Base-by-base conservation (phyloP, 1,140 invertebrate genomes). In the Drusus annulatus region DNA sequence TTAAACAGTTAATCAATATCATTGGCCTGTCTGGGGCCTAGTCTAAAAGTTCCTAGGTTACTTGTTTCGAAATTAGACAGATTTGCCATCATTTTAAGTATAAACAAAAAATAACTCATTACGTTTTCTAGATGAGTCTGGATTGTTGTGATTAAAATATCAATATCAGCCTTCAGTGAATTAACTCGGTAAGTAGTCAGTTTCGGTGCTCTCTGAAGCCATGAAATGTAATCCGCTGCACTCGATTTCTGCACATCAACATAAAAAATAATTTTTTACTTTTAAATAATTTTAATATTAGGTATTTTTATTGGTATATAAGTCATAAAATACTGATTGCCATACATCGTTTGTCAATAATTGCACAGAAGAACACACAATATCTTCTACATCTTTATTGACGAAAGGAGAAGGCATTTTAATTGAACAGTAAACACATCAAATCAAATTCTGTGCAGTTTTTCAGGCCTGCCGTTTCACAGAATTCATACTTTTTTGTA, bases 131-230 rank as follows among this genome's bases (percentile, higher is more conserved):
- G 83, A 69, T 86, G 80, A 45, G 85, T 80, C 78, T 86, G 85
- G 28, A 86, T 51, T 73, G 83, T 84, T 68, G 71, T 28, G 60
- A 85, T 88, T 79, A 87, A 88, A 80, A 76, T 79, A 62, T 85
- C 85, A 82, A 83, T 86, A 80, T 80, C 80, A 84, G 83, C 89
- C 87, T 79, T 79, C 19, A 91, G 81, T 3, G 86, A 87, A 84
- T 93, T 93, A 6, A 94, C 85, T 85, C 93, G 87, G 83, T 92
- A 92, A 56, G 92, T 91, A 78, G 92, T 93, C 71, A 88, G 88
- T 81, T 89, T 90, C 31, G 93, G 93, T 10, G 92, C 84, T 77
- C 87, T 84, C 75, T 88, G 88, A 21, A 94, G 85, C 94, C 94
- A 95, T 84, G 85, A 79, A 15, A 90, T 85, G 36, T 90, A 82